These are phyloP conservation scores for Orcinus orca DNA, from an alignment of 2,113 vertebrate species.

Conservation along the genomic window DNA sequence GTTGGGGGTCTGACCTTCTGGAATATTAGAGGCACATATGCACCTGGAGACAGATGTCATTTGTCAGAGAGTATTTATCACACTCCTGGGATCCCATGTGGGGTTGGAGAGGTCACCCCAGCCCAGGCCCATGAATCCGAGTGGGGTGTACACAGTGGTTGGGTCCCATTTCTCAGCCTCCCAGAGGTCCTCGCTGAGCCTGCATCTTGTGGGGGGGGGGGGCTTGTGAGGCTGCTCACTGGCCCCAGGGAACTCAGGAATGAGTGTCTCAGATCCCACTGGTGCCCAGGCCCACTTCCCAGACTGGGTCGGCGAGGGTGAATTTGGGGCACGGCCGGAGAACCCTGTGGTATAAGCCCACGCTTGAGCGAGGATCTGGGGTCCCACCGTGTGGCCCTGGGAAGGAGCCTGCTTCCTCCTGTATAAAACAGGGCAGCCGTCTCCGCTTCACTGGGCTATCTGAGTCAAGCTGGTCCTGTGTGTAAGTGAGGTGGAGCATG, in stretches of 20 bases:
- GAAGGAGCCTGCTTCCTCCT: neutral
- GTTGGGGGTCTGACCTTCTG: neutral
- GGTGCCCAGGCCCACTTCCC: neutral
- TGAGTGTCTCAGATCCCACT: neutral
- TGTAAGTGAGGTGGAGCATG: neutral
- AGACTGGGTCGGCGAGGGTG: neutral
- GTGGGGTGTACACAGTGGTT: neutral
- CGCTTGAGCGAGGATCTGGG: neutral
- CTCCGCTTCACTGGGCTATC: neutral
- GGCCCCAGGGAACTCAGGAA: neutral
- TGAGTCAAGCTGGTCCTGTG: neutral
- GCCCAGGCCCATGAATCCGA: neutral
- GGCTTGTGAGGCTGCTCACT: neutral
- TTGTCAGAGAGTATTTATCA: neutral
- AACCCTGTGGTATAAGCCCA: rapidly evolving
- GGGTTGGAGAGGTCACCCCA: neutral
- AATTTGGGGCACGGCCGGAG: neutral
- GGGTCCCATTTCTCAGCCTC: neutral
- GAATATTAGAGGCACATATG: neutral
- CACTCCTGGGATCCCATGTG: neutral
- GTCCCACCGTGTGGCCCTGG: neutral
- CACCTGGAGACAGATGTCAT: neutral
- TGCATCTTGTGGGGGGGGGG: neutral
- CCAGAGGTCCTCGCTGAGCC: neutral
- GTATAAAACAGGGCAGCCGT: neutral